Evolutionary conservation across 2,113 vertebrate species (phyloP).

Genomic region (Brachyistius frenatus): DNA sequence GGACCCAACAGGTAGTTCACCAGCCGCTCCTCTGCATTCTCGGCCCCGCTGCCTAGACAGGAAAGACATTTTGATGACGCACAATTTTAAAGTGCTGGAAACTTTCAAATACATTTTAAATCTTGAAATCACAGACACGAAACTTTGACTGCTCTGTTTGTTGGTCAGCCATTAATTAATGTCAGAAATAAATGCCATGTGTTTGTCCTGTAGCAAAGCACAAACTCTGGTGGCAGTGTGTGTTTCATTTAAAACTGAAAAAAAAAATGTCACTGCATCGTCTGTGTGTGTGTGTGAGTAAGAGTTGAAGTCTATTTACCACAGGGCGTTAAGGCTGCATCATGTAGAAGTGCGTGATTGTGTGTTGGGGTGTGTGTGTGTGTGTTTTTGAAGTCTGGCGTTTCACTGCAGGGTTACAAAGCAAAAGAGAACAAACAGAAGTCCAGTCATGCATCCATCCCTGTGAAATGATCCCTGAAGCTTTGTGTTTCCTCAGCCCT

Average conservation of each 20-base stretch:
- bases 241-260: neutral
- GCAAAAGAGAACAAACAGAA: slow-evolving; percentile 58
- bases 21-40: slow-evolving; percentile 85
- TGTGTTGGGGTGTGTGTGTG: slow-evolving; percentile 1
- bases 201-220: slow-evolving; percentile 5
- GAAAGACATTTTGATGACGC: neutral
- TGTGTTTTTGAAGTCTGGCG: slow-evolving; percentile 2
- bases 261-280: slow-evolving; percentile 6
- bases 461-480: slow-evolving; percentile 53
- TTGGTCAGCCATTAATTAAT: slow-evolving; percentile 11
- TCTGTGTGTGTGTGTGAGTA: slow-evolving; percentile 1
- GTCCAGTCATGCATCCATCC: slow-evolving; percentile 56
- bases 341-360: slow-evolving; percentile 1
- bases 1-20: slow-evolving; percentile 83
- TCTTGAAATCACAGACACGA: neutral
- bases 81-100: neutral
- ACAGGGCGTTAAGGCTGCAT: slow-evolving; percentile 25
- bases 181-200: slow-evolving; percentile 32
- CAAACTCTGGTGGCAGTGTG: neutral
- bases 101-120: neutral
- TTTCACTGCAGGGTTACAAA: slow-evolving; percentile 47
- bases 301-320: slow-evolving; percentile 28
- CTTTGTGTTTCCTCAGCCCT: slow-evolving; percentile 61
- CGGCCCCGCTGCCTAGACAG: slow-evolving; percentile 72
- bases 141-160: neutral